Conservation (phyloP, 2,113 vertebrate species). For the Sinocyclocheilus grahami region DNA sequence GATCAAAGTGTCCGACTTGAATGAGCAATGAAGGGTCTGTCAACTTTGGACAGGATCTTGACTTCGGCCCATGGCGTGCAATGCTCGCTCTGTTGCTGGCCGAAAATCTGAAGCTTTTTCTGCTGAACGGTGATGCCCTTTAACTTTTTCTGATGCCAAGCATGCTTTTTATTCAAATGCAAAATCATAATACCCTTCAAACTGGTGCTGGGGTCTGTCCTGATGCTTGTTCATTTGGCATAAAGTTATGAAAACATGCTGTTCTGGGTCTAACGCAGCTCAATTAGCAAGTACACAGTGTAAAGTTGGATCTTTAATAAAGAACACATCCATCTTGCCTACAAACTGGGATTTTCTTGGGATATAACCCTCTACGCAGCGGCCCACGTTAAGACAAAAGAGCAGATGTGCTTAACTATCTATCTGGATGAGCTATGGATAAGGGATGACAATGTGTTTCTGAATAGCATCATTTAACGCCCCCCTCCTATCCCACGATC, state of each 20-base stretch:
- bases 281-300: conserved; percentile 33
- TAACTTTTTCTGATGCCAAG: neutral
- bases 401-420: conserved; percentile 46
- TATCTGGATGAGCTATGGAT: conserved; percentile 50
- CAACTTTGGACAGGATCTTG: conserved; percentile 46
- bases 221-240: neutral
- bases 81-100: conserved; percentile 3
- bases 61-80: conserved; percentile 32
- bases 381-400: conserved; percentile 20
- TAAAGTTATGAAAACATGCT: neutral
- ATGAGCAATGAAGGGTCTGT: conserved; percentile 38
- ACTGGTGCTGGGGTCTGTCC: neutral
- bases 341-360: conserved; percentile 21
- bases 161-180: neutral
- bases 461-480: conserved; percentile 46
- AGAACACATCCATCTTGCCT: conserved; percentile 28
- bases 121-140: conserved; percentile 29
- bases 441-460: conserved; percentile 51
- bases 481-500: conserved; percentile 45
- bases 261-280: neutral
- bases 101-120: conserved; percentile 21
- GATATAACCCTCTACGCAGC: neutral
- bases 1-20: conserved; percentile 11
- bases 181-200: neutral
- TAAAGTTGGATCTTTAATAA: conserved; percentile 29